Conservation (phyloP, 2,797 vertebrate species). For the Diceros bicornis region DNA sequence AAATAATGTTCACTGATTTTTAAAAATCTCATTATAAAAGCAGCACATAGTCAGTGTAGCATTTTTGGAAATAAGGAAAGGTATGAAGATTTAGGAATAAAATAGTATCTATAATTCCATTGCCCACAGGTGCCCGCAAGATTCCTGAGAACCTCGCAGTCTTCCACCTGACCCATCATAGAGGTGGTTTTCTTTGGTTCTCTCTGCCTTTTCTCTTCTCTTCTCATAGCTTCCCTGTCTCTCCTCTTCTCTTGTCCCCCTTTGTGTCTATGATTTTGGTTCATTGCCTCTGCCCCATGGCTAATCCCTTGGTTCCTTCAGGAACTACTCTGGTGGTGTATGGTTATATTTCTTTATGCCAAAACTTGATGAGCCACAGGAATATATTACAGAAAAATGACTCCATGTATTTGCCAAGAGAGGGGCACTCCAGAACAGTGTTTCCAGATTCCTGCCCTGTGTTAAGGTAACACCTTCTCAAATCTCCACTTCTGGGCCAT, state of each 20-base stretch:
- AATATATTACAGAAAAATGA: background rate
- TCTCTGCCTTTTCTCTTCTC: background rate
- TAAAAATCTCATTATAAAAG: constrained; percentile 44
- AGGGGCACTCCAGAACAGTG: background rate
- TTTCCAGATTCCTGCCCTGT: background rate
- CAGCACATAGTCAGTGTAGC: background rate
- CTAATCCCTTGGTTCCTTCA: constrained; percentile 16
- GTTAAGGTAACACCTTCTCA: background rate
- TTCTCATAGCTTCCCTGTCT: background rate
- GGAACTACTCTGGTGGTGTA: background rate
- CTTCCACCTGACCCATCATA: background rate
- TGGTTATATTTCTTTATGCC: background rate
- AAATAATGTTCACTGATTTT: background rate
- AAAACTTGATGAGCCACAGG: constrained; percentile 11
- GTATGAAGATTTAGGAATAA: background rate
- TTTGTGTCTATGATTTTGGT: background rate
- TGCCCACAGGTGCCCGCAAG: accelerated
- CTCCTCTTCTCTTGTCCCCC: background rate
- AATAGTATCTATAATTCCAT: background rate
- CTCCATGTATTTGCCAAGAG: background rate
- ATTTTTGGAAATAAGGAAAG: constrained; percentile 11
- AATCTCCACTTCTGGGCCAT: background rate
- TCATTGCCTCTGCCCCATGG: background rate
- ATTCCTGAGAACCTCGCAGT: background rate
- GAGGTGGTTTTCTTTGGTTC: background rate